Base-by-base conservation (phyloP, 2,797 vertebrate genomes). In the Sebastes umbrosus region DNA sequence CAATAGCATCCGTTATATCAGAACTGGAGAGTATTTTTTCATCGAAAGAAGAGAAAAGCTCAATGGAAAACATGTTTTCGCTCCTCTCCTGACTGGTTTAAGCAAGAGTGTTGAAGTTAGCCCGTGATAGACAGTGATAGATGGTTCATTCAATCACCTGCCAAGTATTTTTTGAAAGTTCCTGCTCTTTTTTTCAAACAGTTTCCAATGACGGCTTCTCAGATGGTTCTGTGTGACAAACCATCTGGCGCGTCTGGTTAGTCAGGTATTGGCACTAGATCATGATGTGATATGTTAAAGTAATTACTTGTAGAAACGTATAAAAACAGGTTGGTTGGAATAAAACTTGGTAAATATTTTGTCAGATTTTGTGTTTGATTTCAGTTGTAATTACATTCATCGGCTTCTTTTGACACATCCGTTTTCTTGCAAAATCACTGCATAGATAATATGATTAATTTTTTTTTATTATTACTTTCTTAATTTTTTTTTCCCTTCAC, bases 331-430 rank as follows among this genome's bases (percentile, higher is more conserved):
- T 27, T 50, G 55, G 67, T 57, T 76, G 22, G 34, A 75, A 64
- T 14, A 57, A 57, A 63, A 39, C 12, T 72, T 36, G 39, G 39
- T 43, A 43, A 43, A 43, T 43, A 43, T 43, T 43, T 43, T 82
- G 68, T 72, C 31, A 75, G 31, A 79, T 75, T 79, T 69, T 58
- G n/a, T 80, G 39, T 85, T 76, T 54, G 52, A 60, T 80, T 87
- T 86, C 16, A 77, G 31, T 75, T 78, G 24, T 85, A 84, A 89
- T 88, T 79, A 76, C 66, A 89, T 79, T 80, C 25, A 65, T 67
- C 46, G 25, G 22, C 31, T 82, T 79, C 22, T 82, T 75, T 50
- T 90, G 79, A 84, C 79, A 86, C 60, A 65, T 82, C 80, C 8
- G 29, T 75, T 87, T 70, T 83, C 52, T 60, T 46, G 18, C 63